These are phyloP conservation scores for Dolichomitus sp. DNA, from an alignment of 2,888 invertebrate species.

Conservation along the genomic window DNA sequence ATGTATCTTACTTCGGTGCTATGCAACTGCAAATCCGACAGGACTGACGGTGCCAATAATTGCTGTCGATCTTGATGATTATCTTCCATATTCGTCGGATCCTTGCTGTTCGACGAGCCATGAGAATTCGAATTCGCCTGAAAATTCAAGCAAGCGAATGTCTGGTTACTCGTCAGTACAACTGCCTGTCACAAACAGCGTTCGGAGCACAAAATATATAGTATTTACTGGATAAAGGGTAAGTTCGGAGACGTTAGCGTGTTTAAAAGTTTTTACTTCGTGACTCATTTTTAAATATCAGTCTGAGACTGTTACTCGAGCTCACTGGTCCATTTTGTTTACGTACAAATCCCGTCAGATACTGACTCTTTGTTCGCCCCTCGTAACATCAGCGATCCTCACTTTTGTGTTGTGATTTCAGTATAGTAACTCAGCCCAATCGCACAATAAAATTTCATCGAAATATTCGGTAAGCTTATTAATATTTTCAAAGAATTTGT, in stretches of 20 bases:
- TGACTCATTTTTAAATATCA: conserved; percentile 52
- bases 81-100: conserved; percentile 70
- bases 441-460: background rate
- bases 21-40: conserved; percentile 81
- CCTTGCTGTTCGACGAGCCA: conserved; percentile 78
- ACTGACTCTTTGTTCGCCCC: conserved; percentile 1
- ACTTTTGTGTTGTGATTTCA: conserved; percentile 4
- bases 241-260: conserved; percentile 18
- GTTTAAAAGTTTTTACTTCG: background rate
- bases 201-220: conserved; percentile 18
- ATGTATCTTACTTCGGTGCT: conserved; percentile 81
- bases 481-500: conserved; percentile 12
- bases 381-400: background rate
- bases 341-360: conserved; percentile 22
- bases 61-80: conserved; percentile 76
- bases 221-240: conserved; percentile 45
- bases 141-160: conserved; percentile 51
- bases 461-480: background rate
- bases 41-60: conserved; percentile 77
- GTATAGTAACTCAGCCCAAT: background rate
- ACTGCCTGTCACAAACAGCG: background rate
- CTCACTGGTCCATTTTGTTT: conserved; percentile 39
- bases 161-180: background rate
- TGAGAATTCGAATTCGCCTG: conserved; percentile 77
- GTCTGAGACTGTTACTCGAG: conserved; percentile 16